These are phyloP conservation scores for Cyphomyrmex costatus DNA, from an alignment of 1,140 invertebrate species.

Conservation along the genomic window DNA sequence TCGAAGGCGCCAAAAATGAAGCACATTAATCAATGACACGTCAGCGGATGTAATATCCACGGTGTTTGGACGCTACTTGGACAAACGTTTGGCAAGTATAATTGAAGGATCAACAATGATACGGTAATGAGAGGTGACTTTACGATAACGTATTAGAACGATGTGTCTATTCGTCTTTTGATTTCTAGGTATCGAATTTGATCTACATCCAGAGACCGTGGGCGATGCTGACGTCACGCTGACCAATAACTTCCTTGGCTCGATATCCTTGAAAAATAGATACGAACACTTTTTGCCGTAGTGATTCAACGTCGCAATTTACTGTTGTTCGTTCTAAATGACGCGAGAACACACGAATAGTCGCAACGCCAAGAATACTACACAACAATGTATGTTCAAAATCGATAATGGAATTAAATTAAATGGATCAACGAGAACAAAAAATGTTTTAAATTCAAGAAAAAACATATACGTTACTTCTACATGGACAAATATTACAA, in stretches of 20 bases:
- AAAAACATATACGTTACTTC: too few relatives aligned
- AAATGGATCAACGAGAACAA: neutral
- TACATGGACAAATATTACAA: neutral
- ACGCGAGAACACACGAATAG: neutral
- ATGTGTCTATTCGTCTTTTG: conserved; percentile 31
- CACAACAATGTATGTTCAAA: neutral
- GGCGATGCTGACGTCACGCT: conserved; percentile 70
- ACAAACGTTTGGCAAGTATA: neutral
- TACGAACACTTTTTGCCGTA: conserved; percentile 21
- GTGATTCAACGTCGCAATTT: conserved; percentile 28
- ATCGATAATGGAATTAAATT: neutral
- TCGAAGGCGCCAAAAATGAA: conserved; percentile 13
- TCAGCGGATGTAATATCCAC: neutral
- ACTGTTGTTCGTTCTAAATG: neutral
- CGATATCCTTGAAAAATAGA: conserved; percentile 59
- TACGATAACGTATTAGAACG: neutral
- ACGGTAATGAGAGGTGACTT: conserved; percentile 23
- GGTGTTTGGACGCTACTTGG: neutral
- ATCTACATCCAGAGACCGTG: conserved; percentile 73
- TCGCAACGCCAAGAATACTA: neutral
- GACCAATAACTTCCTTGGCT: conserved; percentile 56
- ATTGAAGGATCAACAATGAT: conserved; percentile 8
- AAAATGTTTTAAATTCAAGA: neutral
- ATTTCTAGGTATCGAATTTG: conserved; percentile 60
- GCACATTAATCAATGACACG: conserved; percentile 2